Conservation (phyloP, 37 sponge, comb jelly and placozoan species). For the Halisarca cf. caerulea region DNA sequence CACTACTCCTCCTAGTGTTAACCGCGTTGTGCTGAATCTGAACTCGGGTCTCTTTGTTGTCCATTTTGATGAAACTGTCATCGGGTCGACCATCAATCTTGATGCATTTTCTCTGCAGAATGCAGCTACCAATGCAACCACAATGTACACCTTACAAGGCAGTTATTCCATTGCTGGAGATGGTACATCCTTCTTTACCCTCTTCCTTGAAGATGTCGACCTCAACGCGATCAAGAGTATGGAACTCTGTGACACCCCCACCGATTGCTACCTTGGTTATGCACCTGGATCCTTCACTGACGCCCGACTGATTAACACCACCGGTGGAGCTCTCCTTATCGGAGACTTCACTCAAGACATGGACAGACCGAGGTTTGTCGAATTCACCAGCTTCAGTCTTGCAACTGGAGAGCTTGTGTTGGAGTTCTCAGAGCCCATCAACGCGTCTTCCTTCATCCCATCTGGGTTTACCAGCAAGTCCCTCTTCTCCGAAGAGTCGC, state of each 20-base stretch:
- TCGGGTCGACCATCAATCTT: constrained; percentile 50
- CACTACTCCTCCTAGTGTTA: constrained; percentile 61
- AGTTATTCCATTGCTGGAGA: constrained; percentile 40
- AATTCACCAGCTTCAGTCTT: constrained; percentile 56
- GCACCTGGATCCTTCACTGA: constrained; percentile 62
- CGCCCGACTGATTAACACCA: constrained; percentile 41
- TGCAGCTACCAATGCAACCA: constrained; percentile 15
- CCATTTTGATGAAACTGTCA: constrained; percentile 73
- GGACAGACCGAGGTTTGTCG: constrained; percentile 49
- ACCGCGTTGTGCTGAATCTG: constrained; percentile 66
- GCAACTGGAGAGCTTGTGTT: constrained; percentile 55
- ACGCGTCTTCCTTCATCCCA: constrained; percentile 78
- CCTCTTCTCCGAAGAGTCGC: constrained; percentile 72
- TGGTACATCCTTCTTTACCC: constrained; percentile 31
- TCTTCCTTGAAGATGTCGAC: constrained; percentile 55
- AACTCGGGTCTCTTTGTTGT: constrained; percentile 66
- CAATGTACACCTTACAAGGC: constrained; percentile 45
- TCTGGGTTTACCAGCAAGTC: constrained; percentile 50
- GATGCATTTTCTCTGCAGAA: constrained; percentile 49
- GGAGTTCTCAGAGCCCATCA: constrained; percentile 79
- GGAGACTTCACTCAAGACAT: constrained; percentile 37
- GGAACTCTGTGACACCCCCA: constrained; percentile 48
- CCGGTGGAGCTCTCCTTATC: constrained; percentile 38
- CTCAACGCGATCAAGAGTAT: constrained; percentile 69
- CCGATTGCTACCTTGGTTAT: constrained; percentile 66